Base-by-base conservation (phyloP, 2,113 vertebrate species). In the Nesogale talazaci region DNA sequence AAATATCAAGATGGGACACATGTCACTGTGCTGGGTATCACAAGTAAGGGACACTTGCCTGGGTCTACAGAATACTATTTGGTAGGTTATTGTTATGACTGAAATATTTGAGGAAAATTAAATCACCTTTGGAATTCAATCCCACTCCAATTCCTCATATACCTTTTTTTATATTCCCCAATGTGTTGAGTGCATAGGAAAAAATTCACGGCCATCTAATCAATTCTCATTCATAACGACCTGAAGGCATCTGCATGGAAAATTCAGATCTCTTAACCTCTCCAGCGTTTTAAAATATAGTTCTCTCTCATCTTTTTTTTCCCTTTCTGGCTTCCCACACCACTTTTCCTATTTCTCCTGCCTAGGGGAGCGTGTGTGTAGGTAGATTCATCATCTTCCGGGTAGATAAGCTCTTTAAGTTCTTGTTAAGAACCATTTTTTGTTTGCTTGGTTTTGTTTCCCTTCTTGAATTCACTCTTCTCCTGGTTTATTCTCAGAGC, bases 51-150 rank as follows among this genome's bases (percentile, higher is more conserved):
- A 3, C 31, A 52, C 34, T 1, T n/a, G 82, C 42, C 29, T 31
- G 19, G 23, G n/a, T 11, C 25, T 3, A 0, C 8, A 38, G 9
- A n/a, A n/a, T 31, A 34, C 3, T 7, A 0, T 61, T 85, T 2
- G 3, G 27, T 9, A 38, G 14, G 6, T 83, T 65, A 2, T 34
- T 78, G 6, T n/a, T 52, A 52, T 52, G 46, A 52, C 14, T 11
- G 6, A 52, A 52, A 59, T 56, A 27, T 31, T 7, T 59, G n/a
- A 12, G 15, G 16, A 76, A 84, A 9, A 34, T 34, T 65, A 15
- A 88, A 38, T 17, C 4, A 25, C 46, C 46, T 65, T 4, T 25
- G 6, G 11, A 84, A 72, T 72, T 81, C 63, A 15, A 23, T 56
- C 76, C 75, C 34, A 23, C 34, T 81, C 42, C 80, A 29, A 57